These are phyloP conservation scores for Nysson spinosus DNA, from an alignment of 2,888 invertebrate genomes.

Conservation along the genomic window DNA sequence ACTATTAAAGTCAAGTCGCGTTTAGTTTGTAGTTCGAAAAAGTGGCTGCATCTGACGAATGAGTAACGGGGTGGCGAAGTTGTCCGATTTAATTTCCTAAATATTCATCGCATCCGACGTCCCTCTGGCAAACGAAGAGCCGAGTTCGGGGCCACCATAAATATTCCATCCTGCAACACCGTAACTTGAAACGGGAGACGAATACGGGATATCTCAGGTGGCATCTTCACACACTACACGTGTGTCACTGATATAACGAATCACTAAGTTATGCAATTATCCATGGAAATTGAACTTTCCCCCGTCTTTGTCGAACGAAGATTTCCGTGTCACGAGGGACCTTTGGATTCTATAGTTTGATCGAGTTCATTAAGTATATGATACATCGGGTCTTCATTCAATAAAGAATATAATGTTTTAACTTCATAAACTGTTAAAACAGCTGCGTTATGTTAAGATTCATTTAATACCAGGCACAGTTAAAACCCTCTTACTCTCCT, in stretches of 20 bases:
- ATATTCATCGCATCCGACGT: conserved; percentile 50
- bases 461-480: too few species aligned
- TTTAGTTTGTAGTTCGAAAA: not conserved
- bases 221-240: conserved; percentile 13
- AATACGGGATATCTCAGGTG: conserved; percentile 46
- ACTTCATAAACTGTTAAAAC: too few species aligned
- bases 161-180: conserved; percentile 51
- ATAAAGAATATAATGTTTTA: too few species aligned
- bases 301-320: not conserved
- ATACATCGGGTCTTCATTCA: too few species aligned
- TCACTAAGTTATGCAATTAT: conserved; percentile 47
- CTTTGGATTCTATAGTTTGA: too few species aligned
- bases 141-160: conserved; percentile 43
- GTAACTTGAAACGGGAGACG: conserved; percentile 56
- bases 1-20: conserved; percentile 10
- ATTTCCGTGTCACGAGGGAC: too few species aligned
- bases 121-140: conserved; percentile 33
- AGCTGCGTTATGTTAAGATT: too few species aligned
- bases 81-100: conserved; percentile 58
- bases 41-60: not conserved
- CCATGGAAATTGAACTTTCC: conserved; percentile 38
- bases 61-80: conserved; percentile 28
- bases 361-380: too few species aligned
- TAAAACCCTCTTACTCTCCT: too few species aligned
- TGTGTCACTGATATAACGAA: conserved; percentile 8